phyloP scores from a whole-genome alignment of 2,888 invertebrate genomes.

The Drosophila merina region DNA sequence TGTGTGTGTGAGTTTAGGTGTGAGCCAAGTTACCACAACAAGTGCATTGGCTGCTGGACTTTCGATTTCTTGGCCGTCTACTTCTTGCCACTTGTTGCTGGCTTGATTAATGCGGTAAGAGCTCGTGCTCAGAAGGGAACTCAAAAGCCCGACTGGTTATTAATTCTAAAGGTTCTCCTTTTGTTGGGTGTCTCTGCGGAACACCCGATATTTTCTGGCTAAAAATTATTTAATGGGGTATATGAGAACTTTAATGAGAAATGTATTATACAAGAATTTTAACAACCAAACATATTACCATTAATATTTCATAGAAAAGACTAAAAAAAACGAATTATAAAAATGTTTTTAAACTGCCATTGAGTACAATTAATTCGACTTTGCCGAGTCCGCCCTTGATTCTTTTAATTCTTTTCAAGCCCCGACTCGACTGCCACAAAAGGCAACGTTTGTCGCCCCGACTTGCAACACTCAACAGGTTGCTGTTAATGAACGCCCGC shows the following conservation, averaged over 20 bases:
- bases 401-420: conserved; percentile 9
- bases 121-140: conserved; percentile 59
- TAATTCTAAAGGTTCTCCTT: conserved; percentile 61
- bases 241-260: background rate
- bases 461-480: conserved; percentile 70
- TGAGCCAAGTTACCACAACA: conserved; percentile 42
- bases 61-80: conserved; percentile 62
- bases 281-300: background rate
- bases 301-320: background rate
- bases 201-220: conserved; percentile 10
- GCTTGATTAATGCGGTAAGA: conserved; percentile 70
- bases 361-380: conserved; percentile 2
- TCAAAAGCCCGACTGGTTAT: conserved; percentile 53
- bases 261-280: background rate
- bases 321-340: background rate
- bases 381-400: background rate
- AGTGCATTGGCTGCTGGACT: conserved; percentile 64
- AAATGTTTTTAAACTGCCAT: background rate
- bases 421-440: conserved; percentile 53
- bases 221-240: background rate
- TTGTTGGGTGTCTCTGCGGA: conserved; percentile 24
- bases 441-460: conserved; percentile 75
- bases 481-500: conserved; percentile 77
- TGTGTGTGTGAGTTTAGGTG: conserved; percentile 1
- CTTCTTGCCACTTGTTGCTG: conserved; percentile 68